Base-by-base conservation (phyloP, 2,888 invertebrate species). In the Plagodis dolabraria region DNA sequence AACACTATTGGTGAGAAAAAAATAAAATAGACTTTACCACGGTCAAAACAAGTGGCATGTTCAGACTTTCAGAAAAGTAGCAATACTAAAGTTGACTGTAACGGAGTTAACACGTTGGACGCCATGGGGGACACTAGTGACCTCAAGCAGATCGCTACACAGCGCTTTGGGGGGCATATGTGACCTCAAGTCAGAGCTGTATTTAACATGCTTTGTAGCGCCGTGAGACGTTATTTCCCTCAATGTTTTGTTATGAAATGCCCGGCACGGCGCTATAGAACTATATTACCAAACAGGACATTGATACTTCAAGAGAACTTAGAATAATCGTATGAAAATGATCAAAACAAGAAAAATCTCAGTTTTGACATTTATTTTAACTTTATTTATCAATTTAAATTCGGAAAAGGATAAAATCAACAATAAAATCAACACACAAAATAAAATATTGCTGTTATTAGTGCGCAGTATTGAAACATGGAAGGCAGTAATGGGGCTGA, bases 401-500 rank as follows among this genome's bases (percentile, higher is more conserved):
- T 35, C 35, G 35, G 7, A 35, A 35, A 35, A 6, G 45, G 52
- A 38, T 45, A 35, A 45, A 52, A 52, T 45, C 33, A 52, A 45
- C 52, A 45, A 35, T 45, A 22, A 52, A 52, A 52, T 34, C 45
- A 22, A 52, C 34, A 34, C 11, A 43, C 7, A 36, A 36, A 52
- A 47, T 36, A 52, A 35, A 45, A 35, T 6, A 45, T 45, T 35
- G 33, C 10, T 36, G 44, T 35, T 52, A 52, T 45, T 52, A 36
- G 52, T 52, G 52, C 38, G 45, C 52, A 52, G 35, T 35, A 35
- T 35, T 35, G 35, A 35, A 35, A 6, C 35, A 35, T 35, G 35
- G 7, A 35, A 35, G 35, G 35, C 35, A 35, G 35, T n/a, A n/a
- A n/a, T 35, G 35, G 51, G 68, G 66, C 50, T 69, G 62, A 22